Percentiles rank a stretch among this genome's conserved stretches.
Evolutionary conservation across 2,797 vertebrate genomes (phyloP).

Genomic region (Aselliscus stoliczkanus): DNA sequence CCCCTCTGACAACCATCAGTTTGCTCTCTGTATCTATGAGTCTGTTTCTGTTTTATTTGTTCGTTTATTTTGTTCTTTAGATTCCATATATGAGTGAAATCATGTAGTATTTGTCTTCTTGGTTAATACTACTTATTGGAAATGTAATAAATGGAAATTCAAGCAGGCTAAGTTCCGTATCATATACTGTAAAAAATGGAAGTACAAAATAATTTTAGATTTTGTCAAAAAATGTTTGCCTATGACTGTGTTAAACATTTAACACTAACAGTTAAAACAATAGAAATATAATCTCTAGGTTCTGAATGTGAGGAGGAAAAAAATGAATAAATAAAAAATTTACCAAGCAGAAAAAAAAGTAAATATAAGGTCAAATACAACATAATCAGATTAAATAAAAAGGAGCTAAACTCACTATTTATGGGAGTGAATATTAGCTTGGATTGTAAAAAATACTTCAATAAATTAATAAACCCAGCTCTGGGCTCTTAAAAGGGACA

Average conservation of each 20-base stretch:
- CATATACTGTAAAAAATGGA: not conserved
- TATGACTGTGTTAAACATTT: not conserved
- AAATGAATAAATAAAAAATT: not conserved
- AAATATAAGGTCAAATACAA: not conserved
- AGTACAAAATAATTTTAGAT: not conserved
- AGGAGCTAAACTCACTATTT: not conserved
- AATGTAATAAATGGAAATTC: not conserved
- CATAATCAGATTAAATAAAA: not conserved
- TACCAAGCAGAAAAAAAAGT: not conserved
- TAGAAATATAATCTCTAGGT: not conserved
- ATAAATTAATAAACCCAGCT: not conserved
- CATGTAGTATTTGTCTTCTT: too few relatives aligned
- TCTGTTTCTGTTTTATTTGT: too few relatives aligned
- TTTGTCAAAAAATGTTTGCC: not conserved
- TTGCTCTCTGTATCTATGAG: too few relatives aligned
- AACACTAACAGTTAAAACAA: not conserved
- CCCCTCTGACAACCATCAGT: too few relatives aligned
- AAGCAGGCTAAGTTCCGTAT: not conserved
- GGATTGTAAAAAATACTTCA: not conserved
- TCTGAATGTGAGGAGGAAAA: not conserved
- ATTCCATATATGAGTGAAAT: too few relatives aligned
- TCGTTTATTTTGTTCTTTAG: too few relatives aligned
- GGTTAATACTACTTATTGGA: not conserved
- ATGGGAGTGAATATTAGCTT: not conserved
- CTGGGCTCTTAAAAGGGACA: not conserved